Conservation (phyloP, 1,140 invertebrate species). For the Drosophila bifasciata region DNA sequence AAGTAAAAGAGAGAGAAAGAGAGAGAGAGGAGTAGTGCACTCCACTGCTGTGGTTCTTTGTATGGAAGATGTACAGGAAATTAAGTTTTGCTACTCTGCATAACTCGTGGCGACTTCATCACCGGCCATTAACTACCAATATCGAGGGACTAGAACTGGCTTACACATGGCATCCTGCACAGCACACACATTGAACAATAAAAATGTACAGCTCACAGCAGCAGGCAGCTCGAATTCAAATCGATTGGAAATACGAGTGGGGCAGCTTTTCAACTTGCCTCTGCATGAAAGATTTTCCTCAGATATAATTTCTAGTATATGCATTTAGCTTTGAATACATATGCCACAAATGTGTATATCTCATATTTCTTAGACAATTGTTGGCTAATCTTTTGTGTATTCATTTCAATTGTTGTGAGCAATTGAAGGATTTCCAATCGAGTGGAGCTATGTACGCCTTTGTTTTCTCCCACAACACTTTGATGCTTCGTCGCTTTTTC, state of each 20-base stretch:
- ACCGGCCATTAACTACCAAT: neutral
- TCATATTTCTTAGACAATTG: neutral
- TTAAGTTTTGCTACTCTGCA: constrained; percentile 58
- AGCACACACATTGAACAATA: too few species aligned
- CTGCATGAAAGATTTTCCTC: too few species aligned
- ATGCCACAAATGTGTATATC: too few species aligned
- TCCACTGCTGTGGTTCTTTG: neutral
- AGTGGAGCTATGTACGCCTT: neutral
- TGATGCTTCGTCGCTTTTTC: constrained; percentile 6
- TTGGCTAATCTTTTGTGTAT: too few species aligned
- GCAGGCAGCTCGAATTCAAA: too few species aligned
- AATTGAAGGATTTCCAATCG: constrained; percentile 12
- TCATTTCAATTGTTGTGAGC: constrained; percentile 1
- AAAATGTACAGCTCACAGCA: too few species aligned
- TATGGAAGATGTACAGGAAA: constrained; percentile 46
- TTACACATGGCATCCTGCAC: too few species aligned
- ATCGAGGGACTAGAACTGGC: neutral
- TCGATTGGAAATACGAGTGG: too few species aligned
- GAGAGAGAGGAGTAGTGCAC: neutral
- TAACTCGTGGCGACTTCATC: constrained; percentile 33
- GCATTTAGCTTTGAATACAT: too few species aligned
- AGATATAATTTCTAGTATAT: too few species aligned
- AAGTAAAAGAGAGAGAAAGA: too few species aligned
- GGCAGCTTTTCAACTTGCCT: too few species aligned
- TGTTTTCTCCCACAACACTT: constrained; percentile 9